These are phyloP conservation scores for Lasioglossum albipes DNA, from an alignment of 1,140 invertebrate genomes.

Conservation along the genomic window DNA sequence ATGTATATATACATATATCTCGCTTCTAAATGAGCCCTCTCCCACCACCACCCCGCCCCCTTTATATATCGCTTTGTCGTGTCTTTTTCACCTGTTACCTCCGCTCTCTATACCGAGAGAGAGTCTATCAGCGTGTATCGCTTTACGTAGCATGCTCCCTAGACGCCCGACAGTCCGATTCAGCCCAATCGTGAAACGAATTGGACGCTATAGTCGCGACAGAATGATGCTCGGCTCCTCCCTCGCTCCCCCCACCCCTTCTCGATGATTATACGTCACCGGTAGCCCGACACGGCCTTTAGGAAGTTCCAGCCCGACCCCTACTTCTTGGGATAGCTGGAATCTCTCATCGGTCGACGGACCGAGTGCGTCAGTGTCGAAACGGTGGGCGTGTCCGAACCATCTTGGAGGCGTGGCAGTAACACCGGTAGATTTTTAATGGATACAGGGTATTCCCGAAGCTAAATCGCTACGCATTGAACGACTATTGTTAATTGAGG, in stretches of 20 bases:
- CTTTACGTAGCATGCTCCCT: constrained; percentile 40
- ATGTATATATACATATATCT: neutral
- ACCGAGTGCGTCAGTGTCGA: neutral
- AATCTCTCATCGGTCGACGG: neutral
- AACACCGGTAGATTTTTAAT: too few species aligned
- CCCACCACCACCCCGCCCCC: neutral
- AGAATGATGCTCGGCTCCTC: constrained; percentile 37
- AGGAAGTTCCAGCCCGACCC: neutral
- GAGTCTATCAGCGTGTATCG: constrained; percentile 1
- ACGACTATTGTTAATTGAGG: too few species aligned
- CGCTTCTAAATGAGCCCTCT: constrained; percentile 14
- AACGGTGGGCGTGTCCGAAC: too few species aligned
- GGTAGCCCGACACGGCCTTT: neutral
- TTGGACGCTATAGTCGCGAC: constrained; percentile 7
- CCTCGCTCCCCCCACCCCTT: constrained; percentile 19
- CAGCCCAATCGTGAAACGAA: neutral
- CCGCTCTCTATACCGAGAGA: neutral
- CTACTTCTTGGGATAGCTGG: neutral
- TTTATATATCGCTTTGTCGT: constrained; percentile 27
- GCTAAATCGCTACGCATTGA: too few species aligned
- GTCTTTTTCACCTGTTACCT: constrained; percentile 1
- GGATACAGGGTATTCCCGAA: too few species aligned
- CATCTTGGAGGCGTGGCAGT: too few species aligned
- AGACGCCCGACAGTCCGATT: neutral
- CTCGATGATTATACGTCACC: constrained; percentile 14